Evolutionary conservation across 2,797 vertebrate genomes (phyloP).

Genomic region (Myoxocephalus aenaeus): DNA sequence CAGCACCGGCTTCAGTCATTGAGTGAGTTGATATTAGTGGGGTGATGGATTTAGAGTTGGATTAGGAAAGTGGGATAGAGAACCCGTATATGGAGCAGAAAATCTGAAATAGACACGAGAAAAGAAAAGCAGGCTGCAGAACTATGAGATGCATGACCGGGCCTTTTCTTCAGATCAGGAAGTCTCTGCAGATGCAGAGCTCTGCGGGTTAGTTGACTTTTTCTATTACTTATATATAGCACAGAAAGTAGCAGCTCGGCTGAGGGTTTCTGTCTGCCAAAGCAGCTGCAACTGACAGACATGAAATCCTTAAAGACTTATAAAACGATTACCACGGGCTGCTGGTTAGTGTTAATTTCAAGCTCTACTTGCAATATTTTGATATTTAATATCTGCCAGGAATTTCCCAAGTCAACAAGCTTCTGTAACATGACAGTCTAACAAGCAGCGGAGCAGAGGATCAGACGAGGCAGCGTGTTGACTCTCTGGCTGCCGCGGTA

Average conservation of each 20-base stretch:
- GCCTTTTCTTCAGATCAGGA: neutral
- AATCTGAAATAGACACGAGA: neutral
- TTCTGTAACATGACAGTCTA: constrained; percentile 56
- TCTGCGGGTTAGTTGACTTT: neutral
- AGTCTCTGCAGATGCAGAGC: neutral
- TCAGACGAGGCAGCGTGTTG: constrained; percentile 60
- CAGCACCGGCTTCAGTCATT: neutral
- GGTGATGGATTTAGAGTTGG: neutral
- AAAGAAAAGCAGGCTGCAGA: neutral
- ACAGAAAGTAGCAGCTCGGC: neutral
- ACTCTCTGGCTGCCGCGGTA: constrained; percentile 57
- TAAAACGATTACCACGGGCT: constrained; percentile 46
- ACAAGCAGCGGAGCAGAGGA: constrained; percentile 48
- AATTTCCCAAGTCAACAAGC: constrained; percentile 57
- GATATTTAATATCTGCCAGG: constrained; percentile 50
- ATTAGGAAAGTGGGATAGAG: neutral
- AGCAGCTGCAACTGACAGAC: constrained; percentile 36
- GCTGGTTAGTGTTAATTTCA: constrained; percentile 58
- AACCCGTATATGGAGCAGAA: neutral
- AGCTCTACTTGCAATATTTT: constrained; percentile 48
- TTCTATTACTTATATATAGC: neutral
- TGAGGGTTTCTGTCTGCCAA: constrained; percentile 23
- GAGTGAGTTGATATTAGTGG: neutral
- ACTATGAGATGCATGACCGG: neutral
- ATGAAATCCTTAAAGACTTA: constrained; percentile 45